These are phyloP conservation scores for Aporrectodea caliginosa DNA, from an alignment of 1,140 invertebrate genomes.

Conservation along the genomic window DNA sequence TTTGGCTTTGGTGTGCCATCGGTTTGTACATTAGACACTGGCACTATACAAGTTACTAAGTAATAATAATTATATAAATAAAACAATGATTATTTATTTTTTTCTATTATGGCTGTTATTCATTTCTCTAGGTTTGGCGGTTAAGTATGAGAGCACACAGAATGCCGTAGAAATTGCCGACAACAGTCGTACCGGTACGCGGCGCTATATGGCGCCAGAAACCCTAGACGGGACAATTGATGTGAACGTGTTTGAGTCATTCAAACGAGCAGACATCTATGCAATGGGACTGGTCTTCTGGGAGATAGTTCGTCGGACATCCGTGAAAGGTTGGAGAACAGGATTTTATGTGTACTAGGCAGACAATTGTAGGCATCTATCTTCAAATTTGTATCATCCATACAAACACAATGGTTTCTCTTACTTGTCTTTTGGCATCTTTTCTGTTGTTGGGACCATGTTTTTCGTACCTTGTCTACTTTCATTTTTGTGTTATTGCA, in stretches of 20 bases:
- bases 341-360: not conserved
- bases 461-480: too few species aligned
- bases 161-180: slow-evolving; percentile 88
- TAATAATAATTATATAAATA: slow-evolving; percentile 68
- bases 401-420: too few species aligned
- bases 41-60: too few species aligned
- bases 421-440: too few species aligned
- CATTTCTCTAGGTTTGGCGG: slow-evolving; percentile 46
- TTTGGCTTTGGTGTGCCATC: too few species aligned
- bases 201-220: slow-evolving; percentile 92
- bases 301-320: slow-evolving; percentile 66
- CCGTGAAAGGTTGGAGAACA: not conserved
- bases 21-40: too few species aligned
- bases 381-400: too few species aligned
- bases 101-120: slow-evolving; percentile 40
- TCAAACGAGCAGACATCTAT: slow-evolving; percentile 92
- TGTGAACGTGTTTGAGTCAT: slow-evolving; percentile 86
- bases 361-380: too few species aligned
- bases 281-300: slow-evolving; percentile 89
- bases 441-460: too few species aligned
- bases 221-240: slow-evolving; percentile 73
- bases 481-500: too few species aligned
- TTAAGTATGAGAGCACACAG: slow-evolving; percentile 69
- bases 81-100: slow-evolving; percentile 71
- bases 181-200: slow-evolving; percentile 89